These are phyloP conservation scores for Gadopsis marmoratus DNA, from an alignment of 2,797 vertebrate genomes.

Conservation along the genomic window DNA sequence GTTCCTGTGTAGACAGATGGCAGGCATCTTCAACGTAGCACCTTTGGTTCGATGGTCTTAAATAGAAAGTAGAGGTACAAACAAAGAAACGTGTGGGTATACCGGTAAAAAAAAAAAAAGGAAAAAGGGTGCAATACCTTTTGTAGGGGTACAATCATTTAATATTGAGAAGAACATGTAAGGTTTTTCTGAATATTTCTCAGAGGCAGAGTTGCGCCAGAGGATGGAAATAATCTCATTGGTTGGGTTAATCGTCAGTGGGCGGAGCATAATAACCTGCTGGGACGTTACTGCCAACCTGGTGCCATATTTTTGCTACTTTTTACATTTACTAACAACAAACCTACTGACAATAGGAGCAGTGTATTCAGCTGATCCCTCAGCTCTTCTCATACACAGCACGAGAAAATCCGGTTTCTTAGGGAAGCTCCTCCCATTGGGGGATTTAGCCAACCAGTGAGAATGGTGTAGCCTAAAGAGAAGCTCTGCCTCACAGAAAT, in stretches of 20 bases:
- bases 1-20: slow-evolving; percentile 23
- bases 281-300: slow-evolving; percentile 8
- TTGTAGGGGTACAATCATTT: slow-evolving; percentile 10
- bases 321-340: background rate
- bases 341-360: background rate
- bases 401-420: background rate
- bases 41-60: background rate
- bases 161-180: background rate
- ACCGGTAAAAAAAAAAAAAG: background rate
- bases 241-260: background rate
- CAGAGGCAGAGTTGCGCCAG: slow-evolving; percentile 1
- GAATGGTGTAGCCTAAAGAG: slow-evolving; percentile 11
- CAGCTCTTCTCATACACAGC: background rate
- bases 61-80: slow-evolving; percentile 12
- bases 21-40: background rate
- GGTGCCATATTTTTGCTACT: slow-evolving; percentile 15
- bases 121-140: background rate
- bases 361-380: background rate
- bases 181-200: slow-evolving; percentile 1
- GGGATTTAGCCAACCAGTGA: background rate
- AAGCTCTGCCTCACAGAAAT: slow-evolving; percentile 21
- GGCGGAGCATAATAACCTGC: background rate
- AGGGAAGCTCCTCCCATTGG: background rate
- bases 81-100: slow-evolving; percentile 22
- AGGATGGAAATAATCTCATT: slow-evolving; percentile 17